These are phyloP conservation scores for Gasterosteus aculeatus DNA, from an alignment of 2,113 vertebrate species.

Conservation along the genomic window DNA sequence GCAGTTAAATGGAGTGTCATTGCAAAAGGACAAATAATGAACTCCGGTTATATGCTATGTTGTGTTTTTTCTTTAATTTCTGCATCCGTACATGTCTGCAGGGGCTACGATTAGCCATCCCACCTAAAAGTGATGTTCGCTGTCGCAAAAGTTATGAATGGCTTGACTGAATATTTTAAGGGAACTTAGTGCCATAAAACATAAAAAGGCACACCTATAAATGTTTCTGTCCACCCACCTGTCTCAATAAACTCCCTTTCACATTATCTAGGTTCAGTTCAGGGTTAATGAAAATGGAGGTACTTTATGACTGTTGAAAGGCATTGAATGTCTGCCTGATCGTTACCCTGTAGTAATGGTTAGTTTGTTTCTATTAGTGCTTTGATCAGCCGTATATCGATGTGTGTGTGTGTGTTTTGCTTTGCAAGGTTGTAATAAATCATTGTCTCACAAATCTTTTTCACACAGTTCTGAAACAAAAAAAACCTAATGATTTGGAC, in stretches of 20 bases:
- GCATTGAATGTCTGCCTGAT: conserved; percentile 44
- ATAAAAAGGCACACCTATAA: conserved; percentile 43
- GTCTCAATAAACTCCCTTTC: conserved; percentile 35
- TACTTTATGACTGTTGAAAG: conserved; percentile 55
- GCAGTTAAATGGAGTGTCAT: conserved; percentile 48
- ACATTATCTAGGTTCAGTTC: conserved; percentile 61
- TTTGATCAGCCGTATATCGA: background rate
- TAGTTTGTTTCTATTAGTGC: conserved; percentile 48
- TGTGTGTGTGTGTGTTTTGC: background rate
- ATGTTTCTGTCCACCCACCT: conserved; percentile 31
- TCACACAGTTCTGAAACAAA: conserved; percentile 32
- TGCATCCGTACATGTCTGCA: conserved; percentile 21
- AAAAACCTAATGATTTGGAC: conserved; percentile 48
- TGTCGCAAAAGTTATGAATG: conserved; percentile 41
- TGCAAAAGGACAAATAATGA: conserved; percentile 30
- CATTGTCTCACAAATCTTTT: conserved; percentile 46
- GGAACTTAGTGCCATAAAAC: conserved; percentile 39
- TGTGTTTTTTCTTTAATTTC: conserved; percentile 33
- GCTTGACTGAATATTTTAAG: conserved; percentile 14
- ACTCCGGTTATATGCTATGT: conserved; percentile 30
- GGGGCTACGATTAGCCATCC: conserved; percentile 2
- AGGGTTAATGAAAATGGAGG: conserved; percentile 67
- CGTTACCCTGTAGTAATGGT: conserved; percentile 31
- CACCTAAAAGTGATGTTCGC: conserved; percentile 34
- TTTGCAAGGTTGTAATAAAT: conserved; percentile 33